Conservation (phyloP, 2,888 invertebrate species). For the Oscheius sp. region DNA sequence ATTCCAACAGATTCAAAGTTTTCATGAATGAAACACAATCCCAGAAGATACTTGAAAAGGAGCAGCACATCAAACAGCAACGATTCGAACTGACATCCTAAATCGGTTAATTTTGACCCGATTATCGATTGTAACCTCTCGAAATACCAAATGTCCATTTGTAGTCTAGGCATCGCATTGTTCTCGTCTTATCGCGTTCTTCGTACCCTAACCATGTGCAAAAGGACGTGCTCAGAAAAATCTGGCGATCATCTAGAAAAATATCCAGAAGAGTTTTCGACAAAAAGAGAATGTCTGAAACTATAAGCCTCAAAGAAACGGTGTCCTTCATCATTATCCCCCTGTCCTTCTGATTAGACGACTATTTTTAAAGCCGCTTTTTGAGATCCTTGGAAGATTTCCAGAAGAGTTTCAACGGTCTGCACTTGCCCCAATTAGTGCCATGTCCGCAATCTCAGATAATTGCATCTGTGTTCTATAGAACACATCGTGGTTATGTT, state of each 20-base stretch:
- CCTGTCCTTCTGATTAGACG: no score
- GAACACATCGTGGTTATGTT: not conserved
- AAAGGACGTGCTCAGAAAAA: not conserved
- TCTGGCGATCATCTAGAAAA: not conserved
- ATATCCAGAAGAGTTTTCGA: not conserved
- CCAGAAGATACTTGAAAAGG: no score
- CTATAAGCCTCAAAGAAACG: not conserved
- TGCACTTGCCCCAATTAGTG: conserved; percentile 4
- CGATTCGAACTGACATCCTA: no score
- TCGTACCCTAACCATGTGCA: conserved; percentile 8
- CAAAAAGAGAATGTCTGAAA: not conserved
- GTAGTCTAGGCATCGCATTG: conserved; percentile 9
- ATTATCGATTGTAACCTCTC: not conserved
- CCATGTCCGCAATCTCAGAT: not conserved
- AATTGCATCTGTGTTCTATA: conserved; percentile 9
- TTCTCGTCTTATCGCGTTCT: conserved; percentile 17
- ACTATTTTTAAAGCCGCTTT: no score
- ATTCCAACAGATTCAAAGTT: no score
- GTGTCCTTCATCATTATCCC: not conserved
- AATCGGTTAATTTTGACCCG: no score
- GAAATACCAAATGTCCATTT: conserved; percentile 11
- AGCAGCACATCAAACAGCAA: no score
- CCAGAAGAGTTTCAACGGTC: conserved; percentile 1
- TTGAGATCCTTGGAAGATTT: not conserved
- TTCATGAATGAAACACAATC: no score